Percentiles rank a stretch among this genome's conserved stretches.
Conservation (phyloP, 2,888 invertebrate genomes). For the Drosophila lutescens region DNA sequence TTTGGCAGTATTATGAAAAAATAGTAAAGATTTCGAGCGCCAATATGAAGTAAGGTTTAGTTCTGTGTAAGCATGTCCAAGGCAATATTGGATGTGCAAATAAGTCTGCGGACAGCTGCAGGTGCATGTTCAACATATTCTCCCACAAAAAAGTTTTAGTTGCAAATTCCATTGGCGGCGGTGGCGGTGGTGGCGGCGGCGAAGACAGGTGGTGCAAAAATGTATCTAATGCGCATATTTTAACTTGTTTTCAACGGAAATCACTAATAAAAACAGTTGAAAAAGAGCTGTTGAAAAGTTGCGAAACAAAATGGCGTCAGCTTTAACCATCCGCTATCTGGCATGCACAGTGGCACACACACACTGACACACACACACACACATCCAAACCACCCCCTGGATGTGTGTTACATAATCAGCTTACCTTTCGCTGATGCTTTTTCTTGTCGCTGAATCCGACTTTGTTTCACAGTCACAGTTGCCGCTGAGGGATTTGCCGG, state of each 20-base stretch:
- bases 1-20: no score
- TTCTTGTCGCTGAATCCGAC: conserved; percentile 34
- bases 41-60: neutral
- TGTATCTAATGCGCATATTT: conserved; percentile 57
- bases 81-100: conserved; percentile 13
- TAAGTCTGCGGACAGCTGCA: conserved; percentile 32
- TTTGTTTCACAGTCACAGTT: conserved; percentile 49
- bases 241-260: conserved; percentile 75
- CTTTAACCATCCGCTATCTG: conserved; percentile 62
- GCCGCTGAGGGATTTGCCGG: conserved; percentile 55
- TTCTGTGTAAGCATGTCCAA: neutral
- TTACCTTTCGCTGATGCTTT: conserved; percentile 62
- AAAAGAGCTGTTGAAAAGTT: conserved; percentile 75
- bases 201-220: conserved; percentile 19
- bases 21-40: no score
- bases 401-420: conserved; percentile 72
- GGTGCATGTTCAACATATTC: conserved; percentile 29
- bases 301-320: conserved; percentile 74
- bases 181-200: neutral
- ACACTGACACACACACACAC: neutral
- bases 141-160: conserved; percentile 20
- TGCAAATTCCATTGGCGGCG: conserved; percentile 9
- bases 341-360: conserved; percentile 34
- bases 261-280: conserved; percentile 76
- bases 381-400: conserved; percentile 2